Percentiles rank a stretch among this genome's conserved stretches.
phyloP scores from a whole-genome alignment of 2,113 vertebrate species.

The Prietella phreatophila region DNA sequence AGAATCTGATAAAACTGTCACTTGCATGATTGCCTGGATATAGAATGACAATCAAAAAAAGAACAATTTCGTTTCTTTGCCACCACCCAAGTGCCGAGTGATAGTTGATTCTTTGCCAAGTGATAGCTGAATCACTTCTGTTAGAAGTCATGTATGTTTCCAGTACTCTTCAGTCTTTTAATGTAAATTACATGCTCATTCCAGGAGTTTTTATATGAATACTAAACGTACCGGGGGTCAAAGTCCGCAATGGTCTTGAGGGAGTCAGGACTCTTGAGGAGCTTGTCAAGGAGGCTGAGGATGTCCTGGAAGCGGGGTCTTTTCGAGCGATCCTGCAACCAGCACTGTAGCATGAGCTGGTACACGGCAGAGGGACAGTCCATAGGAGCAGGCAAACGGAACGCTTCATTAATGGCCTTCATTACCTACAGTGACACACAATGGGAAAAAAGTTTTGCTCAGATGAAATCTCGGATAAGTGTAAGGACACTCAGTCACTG shows the following conservation, averaged over 20 bases:
- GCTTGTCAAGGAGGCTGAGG: constrained; percentile 92
- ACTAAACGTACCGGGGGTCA: constrained; percentile 82
- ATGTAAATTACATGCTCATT: background rate
- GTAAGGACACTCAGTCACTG: constrained; percentile 2
- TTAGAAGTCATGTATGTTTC: constrained; percentile 2
- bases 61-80: constrained; percentile 11
- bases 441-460: background rate
- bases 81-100: background rate
- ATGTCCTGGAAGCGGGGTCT: constrained; percentile 90
- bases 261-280: constrained; percentile 88
- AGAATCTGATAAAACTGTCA: constrained; percentile 46
- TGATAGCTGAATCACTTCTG: background rate
- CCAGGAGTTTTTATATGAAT: background rate
- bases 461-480: constrained; percentile 8
- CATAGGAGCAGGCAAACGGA: constrained; percentile 90
- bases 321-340: constrained; percentile 89
- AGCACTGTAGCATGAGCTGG: constrained; percentile 97
- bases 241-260: constrained; percentile 91
- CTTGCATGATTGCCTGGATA: constrained; percentile 25
- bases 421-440: constrained; percentile 79
- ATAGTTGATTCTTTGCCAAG: background rate
- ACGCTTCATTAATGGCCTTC: constrained; percentile 96
- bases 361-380: constrained; percentile 94
- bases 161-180: background rate
- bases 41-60: constrained; percentile 21